Base-by-base conservation (phyloP, 2,888 invertebrate genomes). In the Caenorhabditis sp. region DNA sequence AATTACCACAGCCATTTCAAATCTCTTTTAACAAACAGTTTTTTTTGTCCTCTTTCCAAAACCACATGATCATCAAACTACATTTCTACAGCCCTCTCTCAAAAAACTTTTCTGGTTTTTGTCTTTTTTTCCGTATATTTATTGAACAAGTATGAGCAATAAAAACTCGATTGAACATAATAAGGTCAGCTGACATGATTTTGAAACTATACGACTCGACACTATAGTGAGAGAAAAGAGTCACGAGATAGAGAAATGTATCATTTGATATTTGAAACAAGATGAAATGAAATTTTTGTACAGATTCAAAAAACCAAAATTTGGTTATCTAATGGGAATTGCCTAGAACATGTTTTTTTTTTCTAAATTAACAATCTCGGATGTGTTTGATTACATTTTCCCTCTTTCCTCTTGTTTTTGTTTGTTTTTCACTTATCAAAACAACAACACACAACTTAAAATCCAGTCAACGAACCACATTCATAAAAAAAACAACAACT, bases 401-500 rank as follows among this genome's bases (percentile, higher is more conserved):
- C 31, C 31, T 31, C 31, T 31, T 31, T 31, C 31, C 31, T 31
- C 31, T 31, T 10, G 24, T 26, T 4, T 55, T 2, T 55, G 10
- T 26, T 55, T 55, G 55, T 55, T 55, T 26, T 55, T 55, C 14
- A 12, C 24, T 55, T 26, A 26, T 12, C 12, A 43, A 43, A 43
- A 31, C 31, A 31, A 31, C 31, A 31, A 31, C 31, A 31, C n/a
- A 43, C 43, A 43, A 43, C 31, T 31, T 6, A 31, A 31, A 31
- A 31, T 31, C 31, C 31, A 31, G 31, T 31, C 53, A 12, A 19
- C 19, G 12, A 23, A 12, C 36, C 26, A 26, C 58, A 12, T 58
- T 58, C 10, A 17, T 6, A 58, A n/a, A 19, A 36, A 19, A 17
- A 55, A 55, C 5, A 17, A 27, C 24, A 58, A 77, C 82, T 72